These are phyloP conservation scores for Lutjanus argentimaculatus DNA, from an alignment of 2,797 vertebrate genomes.

Conservation along the genomic window DNA sequence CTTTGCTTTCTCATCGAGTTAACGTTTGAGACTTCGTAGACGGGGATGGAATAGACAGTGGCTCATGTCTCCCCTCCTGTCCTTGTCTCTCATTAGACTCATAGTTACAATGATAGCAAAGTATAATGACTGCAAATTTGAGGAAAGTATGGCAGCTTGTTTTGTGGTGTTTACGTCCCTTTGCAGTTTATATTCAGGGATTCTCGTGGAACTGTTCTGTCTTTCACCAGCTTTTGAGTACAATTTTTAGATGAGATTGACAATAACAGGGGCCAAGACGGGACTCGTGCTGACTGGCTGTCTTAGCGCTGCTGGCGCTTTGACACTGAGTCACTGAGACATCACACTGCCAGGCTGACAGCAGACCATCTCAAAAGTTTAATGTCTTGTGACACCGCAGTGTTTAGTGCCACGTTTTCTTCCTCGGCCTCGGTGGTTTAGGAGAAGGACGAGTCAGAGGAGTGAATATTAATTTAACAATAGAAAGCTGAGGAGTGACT, in stretches of 20 bases:
- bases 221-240: neutral
- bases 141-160: no score
- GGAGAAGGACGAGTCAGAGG: slow-evolving; percentile 23
- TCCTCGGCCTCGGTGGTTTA: slow-evolving; percentile 3
- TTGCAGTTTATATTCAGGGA: neutral
- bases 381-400: slow-evolving; percentile 34
- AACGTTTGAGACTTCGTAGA: no score
- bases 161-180: no score
- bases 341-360: slow-evolving; percentile 39
- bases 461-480: slow-evolving; percentile 33
- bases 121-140: no score
- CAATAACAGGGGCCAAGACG: slow-evolving; percentile 14
- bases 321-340: slow-evolving; percentile 56
- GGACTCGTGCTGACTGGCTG: slow-evolving; percentile 23
- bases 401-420: slow-evolving; percentile 2
- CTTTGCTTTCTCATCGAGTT: no score
- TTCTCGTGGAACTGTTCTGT: neutral
- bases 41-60: no score
- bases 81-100: no score
- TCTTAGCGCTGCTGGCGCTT: slow-evolving; percentile 22
- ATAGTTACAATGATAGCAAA: no score
- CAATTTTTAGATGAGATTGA: slow-evolving; percentile 31
- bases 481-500: neutral
- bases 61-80: no score
- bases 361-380: slow-evolving; percentile 20